phyloP scores from a whole-genome alignment of 37 sponge, comb jelly and placozoan genomes.

The Geodia barretti region DNA sequence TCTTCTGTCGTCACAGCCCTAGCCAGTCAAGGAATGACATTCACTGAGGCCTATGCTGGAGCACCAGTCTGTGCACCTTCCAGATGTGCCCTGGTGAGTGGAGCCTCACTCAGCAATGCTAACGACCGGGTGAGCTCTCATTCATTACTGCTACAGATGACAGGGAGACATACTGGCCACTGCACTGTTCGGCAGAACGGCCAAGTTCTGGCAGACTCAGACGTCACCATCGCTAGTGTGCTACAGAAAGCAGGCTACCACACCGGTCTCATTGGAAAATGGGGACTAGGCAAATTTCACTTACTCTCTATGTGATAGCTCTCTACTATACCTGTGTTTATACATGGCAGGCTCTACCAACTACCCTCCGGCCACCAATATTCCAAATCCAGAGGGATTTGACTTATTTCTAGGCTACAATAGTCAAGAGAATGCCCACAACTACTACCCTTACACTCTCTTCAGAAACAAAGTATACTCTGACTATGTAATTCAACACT shows the following conservation, averaged over 20 bases:
- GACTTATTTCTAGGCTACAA: conserved; percentile 43
- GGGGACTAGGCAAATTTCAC: conserved; percentile 40
- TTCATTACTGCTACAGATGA: conserved; percentile 8
- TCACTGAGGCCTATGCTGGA: conserved; percentile 56
- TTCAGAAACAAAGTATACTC: conserved; percentile 1
- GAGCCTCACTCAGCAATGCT: background rate
- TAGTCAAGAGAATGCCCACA: conserved; percentile 42
- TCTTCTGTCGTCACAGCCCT: background rate
- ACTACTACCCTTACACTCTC: conserved; percentile 45
- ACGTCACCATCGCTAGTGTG: conserved; percentile 45
- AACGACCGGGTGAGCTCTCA: background rate
- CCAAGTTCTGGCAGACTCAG: conserved; percentile 14
- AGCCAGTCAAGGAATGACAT: conserved; percentile 28
- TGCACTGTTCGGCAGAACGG: conserved; percentile 51
- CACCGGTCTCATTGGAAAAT: conserved; percentile 49
- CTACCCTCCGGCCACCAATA: background rate
- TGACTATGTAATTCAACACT: too few species aligned
- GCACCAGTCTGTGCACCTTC: conserved; percentile 60
- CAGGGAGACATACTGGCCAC: conserved; percentile 46
- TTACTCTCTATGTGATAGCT: background rate
- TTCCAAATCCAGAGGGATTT: conserved; percentile 42
- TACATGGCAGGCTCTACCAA: background rate
- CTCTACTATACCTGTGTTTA: background rate
- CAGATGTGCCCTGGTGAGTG: conserved; percentile 35
- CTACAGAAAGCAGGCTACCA: conserved; percentile 41